A percentile compares a stretch with the other conserved stretches of the same genome.
These are phyloP conservation scores for Sphaeridia pumilis DNA, from an alignment of 2,888 invertebrate genomes.

Conservation along the genomic window DNA sequence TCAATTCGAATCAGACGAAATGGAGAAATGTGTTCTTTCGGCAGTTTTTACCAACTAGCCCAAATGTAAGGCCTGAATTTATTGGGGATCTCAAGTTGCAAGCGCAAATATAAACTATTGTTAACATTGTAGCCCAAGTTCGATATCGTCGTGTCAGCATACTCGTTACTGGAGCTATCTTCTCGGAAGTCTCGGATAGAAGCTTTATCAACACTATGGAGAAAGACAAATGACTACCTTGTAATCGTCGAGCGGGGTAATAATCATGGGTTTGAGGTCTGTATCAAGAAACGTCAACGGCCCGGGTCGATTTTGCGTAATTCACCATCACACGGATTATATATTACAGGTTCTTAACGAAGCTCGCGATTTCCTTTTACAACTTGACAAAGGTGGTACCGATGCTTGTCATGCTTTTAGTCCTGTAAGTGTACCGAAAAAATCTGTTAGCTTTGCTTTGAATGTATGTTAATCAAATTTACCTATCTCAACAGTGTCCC, in stretches of 20 bases:
- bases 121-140: slow-evolving; percentile 55
- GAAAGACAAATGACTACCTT: slow-evolving; percentile 67
- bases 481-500: no score
- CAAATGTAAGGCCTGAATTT: slow-evolving; percentile 43
- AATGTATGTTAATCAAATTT: no score
- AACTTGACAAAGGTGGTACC: slow-evolving; percentile 39
- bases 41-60: slow-evolving; percentile 63
- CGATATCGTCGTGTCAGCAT: slow-evolving; percentile 69
- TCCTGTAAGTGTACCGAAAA: slow-evolving; percentile 64
- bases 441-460: no score
- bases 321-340: no score
- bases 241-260: slow-evolving; percentile 75
- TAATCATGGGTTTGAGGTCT: slow-evolving; percentile 65
- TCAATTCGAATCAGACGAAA: slow-evolving; percentile 49
- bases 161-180: slow-evolving; percentile 67
- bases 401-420: slow-evolving; percentile 50
- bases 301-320: no score
- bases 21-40: slow-evolving; percentile 57
- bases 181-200: slow-evolving; percentile 54
- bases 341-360: slow-evolving; percentile 55
- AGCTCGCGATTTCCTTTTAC: slow-evolving; percentile 66
- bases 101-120: no score
- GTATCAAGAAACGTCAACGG: no score
- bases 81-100: no score
- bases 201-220: slow-evolving; percentile 66